phyloP scores from a whole-genome alignment of 2,888 invertebrate species.

The Drosophila trichaetosa region DNA sequence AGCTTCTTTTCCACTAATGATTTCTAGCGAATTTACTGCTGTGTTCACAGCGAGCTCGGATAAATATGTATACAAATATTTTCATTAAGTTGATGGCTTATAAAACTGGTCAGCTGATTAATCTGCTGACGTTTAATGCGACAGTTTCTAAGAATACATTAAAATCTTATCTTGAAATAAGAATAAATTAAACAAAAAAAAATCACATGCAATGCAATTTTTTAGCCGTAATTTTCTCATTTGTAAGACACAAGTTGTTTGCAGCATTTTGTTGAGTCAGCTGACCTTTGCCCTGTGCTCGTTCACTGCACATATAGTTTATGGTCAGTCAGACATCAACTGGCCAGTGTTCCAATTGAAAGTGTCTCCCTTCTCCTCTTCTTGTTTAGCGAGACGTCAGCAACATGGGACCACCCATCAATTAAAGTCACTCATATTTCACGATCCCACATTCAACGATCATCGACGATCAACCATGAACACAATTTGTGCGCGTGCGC shows the following conservation, averaged over 20 bases:
- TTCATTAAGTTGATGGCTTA: not conserved
- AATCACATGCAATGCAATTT: not conserved
- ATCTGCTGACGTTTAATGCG: not conserved
- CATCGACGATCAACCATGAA: conserved; percentile 14
- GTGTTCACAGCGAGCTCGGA: conserved; percentile 3
- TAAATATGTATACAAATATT: conserved; percentile 1
- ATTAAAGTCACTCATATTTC: conserved; percentile 53
- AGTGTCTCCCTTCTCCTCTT: conserved; percentile 8
- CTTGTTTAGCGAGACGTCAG: conserved; percentile 28
- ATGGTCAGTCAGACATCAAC: conserved; percentile 15
- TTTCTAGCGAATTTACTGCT: not conserved
- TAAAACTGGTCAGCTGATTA: conserved; percentile 26
- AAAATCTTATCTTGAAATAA: not conserved
- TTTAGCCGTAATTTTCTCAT: too few relatives aligned
- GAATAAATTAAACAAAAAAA: not conserved
- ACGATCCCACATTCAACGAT: conserved; percentile 27
- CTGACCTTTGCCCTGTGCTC: not conserved
- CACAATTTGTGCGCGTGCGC: conserved; percentile 57
- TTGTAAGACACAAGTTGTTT: not conserved
- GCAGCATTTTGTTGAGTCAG: not conserved
- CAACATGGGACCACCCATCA: conserved; percentile 44
- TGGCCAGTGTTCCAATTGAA: conserved; percentile 30
- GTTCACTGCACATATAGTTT: not conserved
- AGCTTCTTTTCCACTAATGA: not conserved
- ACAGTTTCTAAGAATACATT: conserved; percentile 12